phyloP scores from a whole-genome alignment of 2,888 invertebrate species.

The Diaperis boleti region DNA sequence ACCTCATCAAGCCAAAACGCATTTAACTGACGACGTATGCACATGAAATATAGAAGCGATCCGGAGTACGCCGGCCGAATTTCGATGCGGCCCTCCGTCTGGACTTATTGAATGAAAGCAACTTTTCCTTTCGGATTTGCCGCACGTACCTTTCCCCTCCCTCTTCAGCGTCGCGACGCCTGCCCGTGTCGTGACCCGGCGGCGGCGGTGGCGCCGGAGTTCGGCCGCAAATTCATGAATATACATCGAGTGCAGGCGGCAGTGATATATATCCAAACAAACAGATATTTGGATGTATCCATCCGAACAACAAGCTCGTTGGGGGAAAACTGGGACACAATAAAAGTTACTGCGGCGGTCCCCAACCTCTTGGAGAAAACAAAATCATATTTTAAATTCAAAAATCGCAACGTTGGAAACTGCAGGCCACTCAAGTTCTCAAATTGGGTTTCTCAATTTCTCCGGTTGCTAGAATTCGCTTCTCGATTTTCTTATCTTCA shows the following conservation, averaged over 20 bases:
- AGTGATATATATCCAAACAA: conserved; percentile 4
- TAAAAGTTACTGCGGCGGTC: no score
- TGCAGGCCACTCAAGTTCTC: no score
- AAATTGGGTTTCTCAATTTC: no score
- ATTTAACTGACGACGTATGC: no score
- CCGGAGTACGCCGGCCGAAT: not conserved
- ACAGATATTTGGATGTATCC: not conserved
- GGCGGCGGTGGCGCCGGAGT: conserved; percentile 49
- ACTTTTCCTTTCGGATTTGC: conserved; percentile 25
- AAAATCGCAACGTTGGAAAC: no score
- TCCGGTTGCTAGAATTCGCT: no score
- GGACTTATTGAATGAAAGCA: conserved; percentile 26
- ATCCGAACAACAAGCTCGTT: not conserved
- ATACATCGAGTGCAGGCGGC: conserved; percentile 45
- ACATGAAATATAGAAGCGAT: no score
- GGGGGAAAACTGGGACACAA: no score
- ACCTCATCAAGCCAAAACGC: no score
- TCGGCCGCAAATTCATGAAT: conserved; percentile 41
- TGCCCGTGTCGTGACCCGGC: conserved; percentile 55
- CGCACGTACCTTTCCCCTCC: conserved; percentile 31
- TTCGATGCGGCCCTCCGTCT: conserved; percentile 6
- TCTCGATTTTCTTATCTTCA: no score
- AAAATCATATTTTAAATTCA: no score
- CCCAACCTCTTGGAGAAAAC: no score
- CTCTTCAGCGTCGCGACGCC: conserved; percentile 48